Evolutionary conservation across 35 echinoderm and acorn worm genomes (phyloP).

Genomic region (Strongylocentrotus purpuratus): DNA sequence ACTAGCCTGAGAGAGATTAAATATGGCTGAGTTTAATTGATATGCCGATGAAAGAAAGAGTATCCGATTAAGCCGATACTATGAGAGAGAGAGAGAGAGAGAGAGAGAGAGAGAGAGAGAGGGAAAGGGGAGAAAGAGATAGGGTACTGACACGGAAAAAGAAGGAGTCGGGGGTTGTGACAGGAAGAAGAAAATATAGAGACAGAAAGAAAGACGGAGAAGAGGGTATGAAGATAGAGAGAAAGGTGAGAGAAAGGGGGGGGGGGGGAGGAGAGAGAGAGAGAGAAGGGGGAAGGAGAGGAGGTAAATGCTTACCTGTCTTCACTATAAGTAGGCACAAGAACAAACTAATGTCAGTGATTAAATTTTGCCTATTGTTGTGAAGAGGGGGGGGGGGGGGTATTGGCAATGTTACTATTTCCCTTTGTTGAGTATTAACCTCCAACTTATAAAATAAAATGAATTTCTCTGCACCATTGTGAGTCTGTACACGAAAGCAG

Average conservation of each 20-base stretch:
- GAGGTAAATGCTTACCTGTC: neutral
- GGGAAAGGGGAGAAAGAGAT: neutral
- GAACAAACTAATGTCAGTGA: neutral
- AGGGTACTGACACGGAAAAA: neutral
- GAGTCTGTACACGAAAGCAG: neutral
- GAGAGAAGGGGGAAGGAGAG: neutral
- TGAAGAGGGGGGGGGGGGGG: too few relatives aligned
- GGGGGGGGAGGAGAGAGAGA: neutral
- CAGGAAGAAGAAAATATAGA: neutral
- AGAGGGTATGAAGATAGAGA: neutral
- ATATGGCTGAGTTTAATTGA: neutral
- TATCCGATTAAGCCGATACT: neutral
- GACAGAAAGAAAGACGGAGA: neutral
- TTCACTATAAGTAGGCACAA: neutral
- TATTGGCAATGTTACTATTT: too few relatives aligned
- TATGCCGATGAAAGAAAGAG: neutral
- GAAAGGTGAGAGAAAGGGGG: neutral
- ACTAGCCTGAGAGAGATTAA: neutral
- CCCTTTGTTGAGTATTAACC: too few relatives aligned
- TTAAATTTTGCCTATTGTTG: too few relatives aligned
- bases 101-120: neutral
- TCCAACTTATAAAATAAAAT: too few relatives aligned
- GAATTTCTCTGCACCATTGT: neutral
- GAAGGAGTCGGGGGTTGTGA: neutral
- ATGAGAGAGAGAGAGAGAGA: neutral